Base-by-base conservation (phyloP, 2,888 invertebrate genomes). In the Coecobrya sp. region DNA sequence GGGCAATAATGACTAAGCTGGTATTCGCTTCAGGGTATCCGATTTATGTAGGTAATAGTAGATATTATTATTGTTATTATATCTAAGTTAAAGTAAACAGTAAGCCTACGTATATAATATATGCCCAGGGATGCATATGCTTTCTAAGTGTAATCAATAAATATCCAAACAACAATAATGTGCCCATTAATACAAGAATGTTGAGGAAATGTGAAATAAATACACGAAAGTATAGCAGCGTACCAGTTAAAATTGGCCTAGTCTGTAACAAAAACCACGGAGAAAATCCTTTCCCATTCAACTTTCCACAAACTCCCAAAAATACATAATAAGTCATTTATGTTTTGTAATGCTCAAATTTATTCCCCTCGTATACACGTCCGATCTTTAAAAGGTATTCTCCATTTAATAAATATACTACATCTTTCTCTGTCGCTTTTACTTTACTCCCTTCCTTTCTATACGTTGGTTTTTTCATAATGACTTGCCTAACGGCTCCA, bases 381-480 rank as follows among this genome's bases (percentile, higher is more conserved):
- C 8, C 55, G n/a, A 30, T 68, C 25, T n/a, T n/a, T n/a, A n/a
- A 25, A 36, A 5, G 4, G 42, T 73, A 42, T 45, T 0, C 19
- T 73, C 11, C 42, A 73, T 22, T 73, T 19, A 8, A 10, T 8
- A 65, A 27, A 27, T 65, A 65, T 36, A 42, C 13, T n/a, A 4
- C 36, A 68, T 10, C 45, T 45, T n/a, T 55, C 11, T 30, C 52
- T 10, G 25, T 30, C 52, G 30, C 81, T 52, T 3, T 36, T 36
- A 30, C 59, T 36, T 8, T 82, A 4, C 11, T 25, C 19, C n/a
- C 27, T 27, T 55, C n/a, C 36, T 0, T 2, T 59, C 27, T 8
- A n/a, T 27, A 81, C 22, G 52, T 55, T 52, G 81, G 82, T 55
- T 82, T 55, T 82, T 49, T 59, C 82, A 30, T 82, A 82, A 82